These are phyloP conservation scores for Nipponacmea schrenckii DNA, from an alignment of 2,888 invertebrate genomes.

Conservation along the genomic window DNA sequence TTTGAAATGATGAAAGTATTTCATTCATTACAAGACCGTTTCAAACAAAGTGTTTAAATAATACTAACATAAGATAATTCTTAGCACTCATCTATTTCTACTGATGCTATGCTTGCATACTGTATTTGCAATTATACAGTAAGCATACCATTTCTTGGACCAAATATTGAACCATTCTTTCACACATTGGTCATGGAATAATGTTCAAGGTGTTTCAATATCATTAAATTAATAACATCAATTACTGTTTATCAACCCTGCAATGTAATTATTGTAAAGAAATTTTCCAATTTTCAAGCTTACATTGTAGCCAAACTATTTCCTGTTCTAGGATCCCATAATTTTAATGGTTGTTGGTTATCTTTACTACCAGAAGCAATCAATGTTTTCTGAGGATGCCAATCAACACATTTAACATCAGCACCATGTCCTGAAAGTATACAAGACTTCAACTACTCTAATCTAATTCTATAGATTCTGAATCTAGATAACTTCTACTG, in stretches of 20 bases:
- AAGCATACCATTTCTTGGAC: too few species aligned
- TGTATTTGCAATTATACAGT: too few species aligned
- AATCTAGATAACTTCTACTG: too few species aligned
- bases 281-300: slow-evolving; percentile 63
- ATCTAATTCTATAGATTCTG: background rate
- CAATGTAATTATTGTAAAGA: too few species aligned
- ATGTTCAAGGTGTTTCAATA: too few species aligned
- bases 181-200: too few species aligned
- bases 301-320: slow-evolving; percentile 92
- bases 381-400: slow-evolving; percentile 98
- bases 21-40: background rate
- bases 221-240: too few species aligned
- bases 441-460: background rate
- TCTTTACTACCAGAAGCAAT: slow-evolving; percentile 99
- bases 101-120: too few species aligned
- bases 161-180: too few species aligned
- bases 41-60: background rate
- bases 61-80: too few species aligned
- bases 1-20: background rate
- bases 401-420: slow-evolving; percentile 98
- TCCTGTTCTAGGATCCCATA: slow-evolving; percentile 99
- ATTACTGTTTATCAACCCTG: too few species aligned
- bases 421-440: slow-evolving; percentile 84
- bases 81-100: too few species aligned
- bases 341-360: slow-evolving; percentile 98